phyloP scores from a whole-genome alignment of 2,888 invertebrate species.

The Lymantria monacha region DNA sequence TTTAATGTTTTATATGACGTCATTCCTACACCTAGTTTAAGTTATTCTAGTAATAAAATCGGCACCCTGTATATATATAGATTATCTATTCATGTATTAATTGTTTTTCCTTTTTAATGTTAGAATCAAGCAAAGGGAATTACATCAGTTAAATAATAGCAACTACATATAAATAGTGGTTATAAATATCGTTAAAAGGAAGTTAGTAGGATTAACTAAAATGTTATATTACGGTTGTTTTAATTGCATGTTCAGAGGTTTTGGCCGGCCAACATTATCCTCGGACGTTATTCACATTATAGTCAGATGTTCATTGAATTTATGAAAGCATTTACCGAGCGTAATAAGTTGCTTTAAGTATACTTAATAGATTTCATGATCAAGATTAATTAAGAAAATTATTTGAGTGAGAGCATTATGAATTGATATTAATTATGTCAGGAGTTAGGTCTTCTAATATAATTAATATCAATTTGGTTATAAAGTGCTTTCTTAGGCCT shows the following conservation, averaged over 20 bases:
- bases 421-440: neutral
- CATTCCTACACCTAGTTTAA: no score
- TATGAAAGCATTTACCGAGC: slow-evolving; percentile 4
- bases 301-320: slow-evolving; percentile 7
- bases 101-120: no score
- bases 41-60: no score
- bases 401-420: neutral
- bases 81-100: no score
- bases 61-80: no score
- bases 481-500: neutral
- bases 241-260: slow-evolving; percentile 5
- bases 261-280: neutral
- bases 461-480: neutral
- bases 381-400: slow-evolving; percentile 5
- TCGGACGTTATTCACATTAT: slow-evolving; percentile 2
- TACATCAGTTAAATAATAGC: no score
- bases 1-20: no score
- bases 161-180: no score
- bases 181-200: no score
- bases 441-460: neutral
- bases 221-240: slow-evolving; percentile 1
- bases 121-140: no score
- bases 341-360: slow-evolving; percentile 5
- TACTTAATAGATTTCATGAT: slow-evolving; percentile 8
- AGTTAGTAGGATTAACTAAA: no score